A percentile compares a stretch with the other conserved stretches of the same genome.
Evolutionary conservation across 2,888 invertebrate species (phyloP).

Genomic region (Exocentrus adspersus): DNA sequence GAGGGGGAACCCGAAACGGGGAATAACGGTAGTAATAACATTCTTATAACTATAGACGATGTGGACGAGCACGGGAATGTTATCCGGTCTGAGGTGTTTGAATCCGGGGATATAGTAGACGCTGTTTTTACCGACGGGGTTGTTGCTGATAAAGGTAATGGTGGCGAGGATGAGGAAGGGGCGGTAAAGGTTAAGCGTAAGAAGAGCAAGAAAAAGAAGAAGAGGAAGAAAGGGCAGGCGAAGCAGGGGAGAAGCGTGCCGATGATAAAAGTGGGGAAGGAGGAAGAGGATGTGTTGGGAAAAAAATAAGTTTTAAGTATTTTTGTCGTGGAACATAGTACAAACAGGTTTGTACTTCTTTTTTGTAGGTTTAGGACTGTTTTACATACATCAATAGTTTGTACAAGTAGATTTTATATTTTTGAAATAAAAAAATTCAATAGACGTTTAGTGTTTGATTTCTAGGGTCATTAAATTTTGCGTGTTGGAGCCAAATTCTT

Average conservation of each 20-base stretch:
- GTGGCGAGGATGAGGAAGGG: conserved; percentile 5
- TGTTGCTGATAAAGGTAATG: neutral
- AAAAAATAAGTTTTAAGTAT: neutral
- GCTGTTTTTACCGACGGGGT: neutral
- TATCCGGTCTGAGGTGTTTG: conserved; percentile 68
- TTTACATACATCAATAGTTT: too few species aligned
- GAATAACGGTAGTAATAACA: conserved; percentile 54
- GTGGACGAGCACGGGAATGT: conserved; percentile 74
- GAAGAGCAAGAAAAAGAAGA: neutral
- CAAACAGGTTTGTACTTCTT: too few species aligned
- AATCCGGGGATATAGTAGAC: conserved; percentile 60
- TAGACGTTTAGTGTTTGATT: too few species aligned
- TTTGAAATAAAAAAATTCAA: too few species aligned
- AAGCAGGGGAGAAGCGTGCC: neutral
- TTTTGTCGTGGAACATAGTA: too few species aligned
- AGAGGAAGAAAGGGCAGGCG: neutral
- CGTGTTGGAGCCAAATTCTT: too few species aligned
- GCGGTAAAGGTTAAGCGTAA: neutral
- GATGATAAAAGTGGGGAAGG: neutral
- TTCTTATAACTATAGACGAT: conserved; percentile 74
- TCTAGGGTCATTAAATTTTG: too few species aligned
- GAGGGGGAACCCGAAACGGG: conserved; percentile 17
- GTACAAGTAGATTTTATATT: too few species aligned
- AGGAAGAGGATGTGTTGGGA: conserved; percentile 3
- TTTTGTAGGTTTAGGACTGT: too few species aligned